Conservation (phyloP, 2,113 vertebrate genomes). For the Ptychochromis oligacanthus region DNA sequence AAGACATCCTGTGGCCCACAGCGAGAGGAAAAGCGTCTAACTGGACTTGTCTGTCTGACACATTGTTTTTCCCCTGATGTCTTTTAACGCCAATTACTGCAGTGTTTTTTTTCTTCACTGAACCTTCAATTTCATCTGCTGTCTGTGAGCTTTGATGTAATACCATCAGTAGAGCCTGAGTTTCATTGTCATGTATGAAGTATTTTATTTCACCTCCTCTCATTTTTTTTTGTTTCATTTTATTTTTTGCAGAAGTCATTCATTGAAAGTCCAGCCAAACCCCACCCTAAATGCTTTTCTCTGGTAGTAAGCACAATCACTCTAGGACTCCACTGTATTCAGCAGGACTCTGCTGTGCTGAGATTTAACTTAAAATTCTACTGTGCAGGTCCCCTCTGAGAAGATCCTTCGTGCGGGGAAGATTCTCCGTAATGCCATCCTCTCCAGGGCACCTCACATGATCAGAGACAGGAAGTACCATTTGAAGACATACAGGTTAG, state of each 20-base stretch:
- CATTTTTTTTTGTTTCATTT: slow-evolving; percentile 71
- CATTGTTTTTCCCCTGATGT: slow-evolving; percentile 7
- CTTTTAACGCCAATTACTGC: neutral
- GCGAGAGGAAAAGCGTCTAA: slow-evolving; percentile 13
- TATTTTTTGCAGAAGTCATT: slow-evolving; percentile 95
- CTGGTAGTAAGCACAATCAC: slow-evolving; percentile 83
- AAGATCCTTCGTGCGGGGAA: slow-evolving; percentile 93
- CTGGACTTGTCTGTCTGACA: neutral
- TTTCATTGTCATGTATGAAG: neutral
- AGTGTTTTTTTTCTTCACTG: neutral
- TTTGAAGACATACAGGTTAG: slow-evolving; percentile 94
- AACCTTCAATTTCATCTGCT: neutral
- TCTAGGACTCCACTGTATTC: slow-evolving; percentile 24
- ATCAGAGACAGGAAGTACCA: slow-evolving; percentile 98
- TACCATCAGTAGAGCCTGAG: neutral
- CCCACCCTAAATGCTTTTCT: slow-evolving; percentile 86
- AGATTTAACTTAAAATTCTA: neutral
- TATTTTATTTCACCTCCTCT: slow-evolving; percentile 27
- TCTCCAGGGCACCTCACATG: slow-evolving; percentile 93
- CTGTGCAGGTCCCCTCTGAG: slow-evolving; percentile 89
- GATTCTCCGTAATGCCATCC: slow-evolving; percentile 89
- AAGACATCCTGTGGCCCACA: neutral
- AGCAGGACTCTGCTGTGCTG: neutral
- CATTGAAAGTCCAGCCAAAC: slow-evolving; percentile 88
- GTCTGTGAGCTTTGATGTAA: neutral